Evolutionary conservation across 1,140 invertebrate genomes (phyloP).

Genomic region (Papilio glaucus): DNA sequence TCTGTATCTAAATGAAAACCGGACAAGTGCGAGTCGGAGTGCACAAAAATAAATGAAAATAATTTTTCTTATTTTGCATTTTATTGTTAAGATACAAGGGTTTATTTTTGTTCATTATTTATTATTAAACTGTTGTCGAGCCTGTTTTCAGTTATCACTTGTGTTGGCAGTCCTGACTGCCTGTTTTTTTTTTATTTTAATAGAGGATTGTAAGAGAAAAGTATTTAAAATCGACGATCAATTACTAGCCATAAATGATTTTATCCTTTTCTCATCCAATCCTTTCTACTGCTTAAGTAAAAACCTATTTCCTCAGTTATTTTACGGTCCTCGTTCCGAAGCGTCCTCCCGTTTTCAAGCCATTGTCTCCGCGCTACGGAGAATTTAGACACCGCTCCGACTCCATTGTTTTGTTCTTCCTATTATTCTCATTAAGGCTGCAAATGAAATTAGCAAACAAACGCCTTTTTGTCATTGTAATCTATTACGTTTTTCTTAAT

Average conservation of each 20-base stretch:
- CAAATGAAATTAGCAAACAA: slow-evolving; percentile 19
- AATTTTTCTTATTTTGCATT: too few species aligned
- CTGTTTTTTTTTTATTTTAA: too few species aligned
- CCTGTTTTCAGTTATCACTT: too few species aligned
- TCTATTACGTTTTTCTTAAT: slow-evolving; percentile 6
- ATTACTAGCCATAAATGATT: too few species aligned
- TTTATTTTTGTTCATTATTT: too few species aligned
- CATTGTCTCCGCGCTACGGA: neutral
- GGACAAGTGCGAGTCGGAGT: too few species aligned
- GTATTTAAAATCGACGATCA: too few species aligned
- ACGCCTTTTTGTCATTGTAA: neutral
- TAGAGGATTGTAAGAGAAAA: too few species aligned
- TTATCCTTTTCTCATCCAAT: neutral
- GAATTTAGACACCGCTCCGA: slow-evolving; percentile 1
- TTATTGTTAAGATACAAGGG: too few species aligned
- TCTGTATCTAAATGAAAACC: too few species aligned
- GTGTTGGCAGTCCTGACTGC: neutral
- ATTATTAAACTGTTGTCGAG: too few species aligned
- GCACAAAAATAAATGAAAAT: too few species aligned
- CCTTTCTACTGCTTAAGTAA: neutral
- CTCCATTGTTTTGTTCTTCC: slow-evolving; percentile 14
- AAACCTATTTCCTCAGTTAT: slow-evolving; percentile 3
- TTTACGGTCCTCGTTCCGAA: neutral
- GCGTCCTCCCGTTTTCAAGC: neutral
- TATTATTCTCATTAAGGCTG: slow-evolving; percentile 19